A percentile compares a stretch with the other conserved stretches of the same genome.
Conservation (phyloP, 2,888 invertebrate species). For the Hofmannophila pseudospretella region DNA sequence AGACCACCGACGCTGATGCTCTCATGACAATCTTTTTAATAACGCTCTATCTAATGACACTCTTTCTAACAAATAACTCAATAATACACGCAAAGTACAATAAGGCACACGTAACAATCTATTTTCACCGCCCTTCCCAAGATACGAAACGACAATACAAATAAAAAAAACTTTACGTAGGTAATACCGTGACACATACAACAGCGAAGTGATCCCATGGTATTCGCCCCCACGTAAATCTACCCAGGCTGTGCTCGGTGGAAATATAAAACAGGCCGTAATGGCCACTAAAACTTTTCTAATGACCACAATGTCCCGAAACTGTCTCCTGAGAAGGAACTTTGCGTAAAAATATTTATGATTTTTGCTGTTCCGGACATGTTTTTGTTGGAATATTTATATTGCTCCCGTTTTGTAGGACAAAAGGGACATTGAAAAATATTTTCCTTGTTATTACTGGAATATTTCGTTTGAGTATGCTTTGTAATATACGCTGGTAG, state of each 20-base stretch:
- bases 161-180: conserved; percentile 1
- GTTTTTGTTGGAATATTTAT: conserved; percentile 35
- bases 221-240: conserved; percentile 37
- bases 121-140: no score
- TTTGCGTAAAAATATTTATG: conserved; percentile 59
- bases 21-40: no score
- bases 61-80: no score
- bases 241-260: conserved; percentile 28
- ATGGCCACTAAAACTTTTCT: conserved; percentile 68
- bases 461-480: not conserved
- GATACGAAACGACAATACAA: not conserved
- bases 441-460: no score
- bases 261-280: conserved; percentile 59
- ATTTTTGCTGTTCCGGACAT: conserved; percentile 32
- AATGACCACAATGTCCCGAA: conserved; percentile 59
- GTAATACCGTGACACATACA: not conserved
- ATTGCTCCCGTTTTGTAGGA: conserved; percentile 20
- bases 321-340: conserved; percentile 56
- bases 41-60: no score
- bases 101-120: no score
- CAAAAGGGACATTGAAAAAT: conserved; percentile 4
- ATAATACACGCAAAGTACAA: no score
- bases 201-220: conserved; percentile 20
- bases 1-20: no score
- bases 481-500: not conserved